Evolutionary conservation across 2,888 invertebrate genomes (phyloP).

Genomic region (Deilephila elpenor): DNA sequence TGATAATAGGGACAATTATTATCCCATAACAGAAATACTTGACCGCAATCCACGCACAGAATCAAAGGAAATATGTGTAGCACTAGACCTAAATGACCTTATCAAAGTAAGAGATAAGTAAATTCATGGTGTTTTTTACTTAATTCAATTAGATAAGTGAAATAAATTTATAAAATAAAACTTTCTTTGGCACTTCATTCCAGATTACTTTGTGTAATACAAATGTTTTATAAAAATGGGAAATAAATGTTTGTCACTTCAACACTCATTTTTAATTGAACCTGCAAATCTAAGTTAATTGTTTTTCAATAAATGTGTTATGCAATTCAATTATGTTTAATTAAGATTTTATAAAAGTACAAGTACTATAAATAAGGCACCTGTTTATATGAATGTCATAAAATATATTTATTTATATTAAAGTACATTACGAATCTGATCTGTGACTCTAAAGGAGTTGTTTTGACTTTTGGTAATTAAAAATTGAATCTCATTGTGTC

Average conservation of each 20-base stretch:
- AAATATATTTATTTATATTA: neutral
- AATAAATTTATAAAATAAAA: constrained; percentile 68
- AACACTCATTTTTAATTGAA: constrained; percentile 32
- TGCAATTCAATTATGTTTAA: neutral
- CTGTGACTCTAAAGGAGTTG: no score
- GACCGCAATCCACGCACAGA: constrained; percentile 81
- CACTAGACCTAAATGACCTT: constrained; percentile 82
- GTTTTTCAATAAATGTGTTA: neutral
- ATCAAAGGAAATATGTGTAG: constrained; percentile 83
- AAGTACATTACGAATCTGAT: no score
- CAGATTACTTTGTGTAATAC: constrained; percentile 77
- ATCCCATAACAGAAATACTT: constrained; percentile 84
- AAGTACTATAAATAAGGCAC: no score
- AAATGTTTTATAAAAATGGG: constrained; percentile 77
- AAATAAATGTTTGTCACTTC: constrained; percentile 78
- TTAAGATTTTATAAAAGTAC: no score
- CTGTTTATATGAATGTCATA: neutral
- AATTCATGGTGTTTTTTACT: constrained; percentile 67
- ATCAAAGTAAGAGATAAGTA: constrained; percentile 83
- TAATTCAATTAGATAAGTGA: constrained; percentile 78
- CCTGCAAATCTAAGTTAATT: neutral
- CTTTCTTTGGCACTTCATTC: constrained; percentile 80
- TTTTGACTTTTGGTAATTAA: no score
- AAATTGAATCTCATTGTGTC: no score
- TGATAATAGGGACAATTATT: constrained; percentile 85